Percentiles rank a stretch among this genome's conserved stretches.
phyloP scores from a whole-genome alignment of 2,888 invertebrate genomes.

The Chymomyza fuscimana region DNA sequence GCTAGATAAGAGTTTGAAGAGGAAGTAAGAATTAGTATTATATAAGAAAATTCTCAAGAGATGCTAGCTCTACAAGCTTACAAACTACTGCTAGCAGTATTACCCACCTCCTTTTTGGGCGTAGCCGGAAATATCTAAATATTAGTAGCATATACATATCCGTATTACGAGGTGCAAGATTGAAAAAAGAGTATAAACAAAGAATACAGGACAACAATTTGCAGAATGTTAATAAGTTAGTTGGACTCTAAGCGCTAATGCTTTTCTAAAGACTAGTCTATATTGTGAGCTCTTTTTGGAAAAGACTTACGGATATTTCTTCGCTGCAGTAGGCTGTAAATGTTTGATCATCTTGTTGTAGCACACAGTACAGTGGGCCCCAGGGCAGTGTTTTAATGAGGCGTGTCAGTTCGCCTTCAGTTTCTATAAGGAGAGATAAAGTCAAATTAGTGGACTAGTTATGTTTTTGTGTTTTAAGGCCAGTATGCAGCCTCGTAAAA shows the following conservation, averaged over 20 bases:
- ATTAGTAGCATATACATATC: conserved; percentile 42
- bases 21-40: neutral
- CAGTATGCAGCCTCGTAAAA: too few species aligned
- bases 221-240: neutral
- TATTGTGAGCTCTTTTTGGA: neutral
- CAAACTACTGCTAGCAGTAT: conserved; percentile 15
- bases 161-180: conserved; percentile 35
- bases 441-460: neutral
- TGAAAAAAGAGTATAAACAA: conserved; percentile 34
- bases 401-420: conserved; percentile 80
- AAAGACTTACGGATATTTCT: conserved; percentile 85
- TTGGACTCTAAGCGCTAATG: neutral
- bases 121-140: conserved; percentile 80
- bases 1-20: conserved; percentile 49
- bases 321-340: conserved; percentile 87
- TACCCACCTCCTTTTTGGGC: conserved; percentile 80
- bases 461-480: too few species aligned
- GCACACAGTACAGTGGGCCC: conserved; percentile 87
- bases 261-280: neutral
- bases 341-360: conserved; percentile 86
- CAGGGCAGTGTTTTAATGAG: conserved; percentile 80
- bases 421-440: conserved; percentile 69
- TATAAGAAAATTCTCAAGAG: conserved; percentile 8
- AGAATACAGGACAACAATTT: conserved; percentile 27
- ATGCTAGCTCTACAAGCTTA: neutral